These are phyloP conservation scores for Nomada fucata DNA, from an alignment of 2,888 invertebrate species.

Conservation along the genomic window DNA sequence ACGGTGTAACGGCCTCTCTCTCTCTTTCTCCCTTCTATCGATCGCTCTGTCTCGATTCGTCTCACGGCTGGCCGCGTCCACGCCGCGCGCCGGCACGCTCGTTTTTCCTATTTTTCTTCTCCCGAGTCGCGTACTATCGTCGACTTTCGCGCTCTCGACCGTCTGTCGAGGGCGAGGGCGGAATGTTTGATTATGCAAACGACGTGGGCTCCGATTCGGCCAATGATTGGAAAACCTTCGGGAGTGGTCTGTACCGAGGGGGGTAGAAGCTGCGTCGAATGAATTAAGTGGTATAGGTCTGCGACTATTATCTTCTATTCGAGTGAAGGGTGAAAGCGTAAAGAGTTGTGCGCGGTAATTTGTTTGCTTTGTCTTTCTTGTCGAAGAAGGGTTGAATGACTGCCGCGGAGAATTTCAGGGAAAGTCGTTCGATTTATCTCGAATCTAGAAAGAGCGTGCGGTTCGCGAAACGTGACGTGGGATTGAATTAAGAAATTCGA, in stretches of 20 bases:
- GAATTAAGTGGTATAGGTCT: conserved; percentile 7
- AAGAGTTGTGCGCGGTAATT: too few species aligned
- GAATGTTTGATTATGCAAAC: conserved; percentile 45
- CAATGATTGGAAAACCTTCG: conserved; percentile 10
- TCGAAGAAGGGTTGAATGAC: too few species aligned
- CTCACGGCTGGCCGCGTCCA: conserved; percentile 35
- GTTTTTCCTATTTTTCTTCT: conserved; percentile 62
- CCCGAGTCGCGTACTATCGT: conserved; percentile 5
- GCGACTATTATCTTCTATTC: too few species aligned
- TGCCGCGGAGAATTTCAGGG: too few species aligned
- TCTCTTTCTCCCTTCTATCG: conserved; percentile 54
- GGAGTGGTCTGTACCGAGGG: neutral
- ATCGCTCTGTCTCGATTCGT: conserved; percentile 51
- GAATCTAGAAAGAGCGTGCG: too few species aligned
- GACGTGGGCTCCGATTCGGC: conserved; percentile 6
- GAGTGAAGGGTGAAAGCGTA: too few species aligned
- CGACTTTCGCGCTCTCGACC: conserved; percentile 53
- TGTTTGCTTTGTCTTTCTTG: too few species aligned
- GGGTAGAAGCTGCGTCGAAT: neutral
- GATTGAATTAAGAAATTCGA: too few species aligned
- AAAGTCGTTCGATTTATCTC: too few species aligned
- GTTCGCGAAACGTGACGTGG: too few species aligned
- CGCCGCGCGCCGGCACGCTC: conserved; percentile 29
- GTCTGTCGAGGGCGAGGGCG: conserved; percentile 18
- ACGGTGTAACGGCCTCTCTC: conserved; percentile 75